Evolutionary conservation across 2,888 invertebrate genomes (phyloP), one percentile per base, ranked within the genome.

Genomic region (Tillus elongatus): DNA sequence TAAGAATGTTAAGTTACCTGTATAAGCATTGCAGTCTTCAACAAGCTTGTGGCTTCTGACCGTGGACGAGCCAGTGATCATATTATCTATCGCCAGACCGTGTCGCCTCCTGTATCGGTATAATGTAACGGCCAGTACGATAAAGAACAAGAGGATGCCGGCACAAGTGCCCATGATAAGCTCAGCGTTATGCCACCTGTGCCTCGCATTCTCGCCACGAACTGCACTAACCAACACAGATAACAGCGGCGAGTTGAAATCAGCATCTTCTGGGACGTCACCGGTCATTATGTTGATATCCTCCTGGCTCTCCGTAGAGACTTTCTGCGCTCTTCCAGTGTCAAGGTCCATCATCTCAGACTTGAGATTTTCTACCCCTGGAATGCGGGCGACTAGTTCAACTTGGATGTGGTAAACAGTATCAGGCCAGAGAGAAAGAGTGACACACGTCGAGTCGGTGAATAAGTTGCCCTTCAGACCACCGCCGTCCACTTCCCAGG

Each of bases 401-500:
- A 84, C 85, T 74, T 85, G 83, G 56, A 86, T 82, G 64, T 82
- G 81, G 64, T 84, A 86, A 47, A 82, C 66, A 30, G 84, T 84
- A 61, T 84, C 82, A 33, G 84, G 83, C 83, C 84, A 85, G 35
- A 86, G 68, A 39, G 83, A 83, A 48, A 86, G 65, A 36, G 83
- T 83, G 43, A 85, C 84, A 54, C 79, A 75, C 40, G 82, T 82
- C 35, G 82, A 80, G 63, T 85, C 84, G 28, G 85, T 86, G 64
- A 84, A 82, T 46, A 85, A 70, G 65, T 85, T 84, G 46, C 85
- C 85, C 66, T 82, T 83, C 42, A 86, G 69, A 45, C 84, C 84
- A 49, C 84, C 84, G 40, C 84, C 84, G 55, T 80, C 81, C 37
- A 85, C 80, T 71, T 86, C 85, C 85, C 85, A 86, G 43, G 84